These are phyloP conservation scores for Ptyas mucosa DNA, from an alignment of 2,113 vertebrate genomes.

Conservation along the genomic window DNA sequence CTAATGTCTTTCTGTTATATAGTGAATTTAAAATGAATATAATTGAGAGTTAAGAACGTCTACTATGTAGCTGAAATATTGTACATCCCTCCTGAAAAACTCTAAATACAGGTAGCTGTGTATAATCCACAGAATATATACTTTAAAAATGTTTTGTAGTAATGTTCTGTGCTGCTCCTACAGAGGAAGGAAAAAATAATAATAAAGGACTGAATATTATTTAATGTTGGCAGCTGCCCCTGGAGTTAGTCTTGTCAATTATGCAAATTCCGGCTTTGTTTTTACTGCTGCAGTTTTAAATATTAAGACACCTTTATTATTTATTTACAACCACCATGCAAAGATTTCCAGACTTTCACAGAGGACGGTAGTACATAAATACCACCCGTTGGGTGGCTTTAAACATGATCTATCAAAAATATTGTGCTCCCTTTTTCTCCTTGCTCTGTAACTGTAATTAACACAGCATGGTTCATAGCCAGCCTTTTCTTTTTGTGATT, in stretches of 20 bases:
- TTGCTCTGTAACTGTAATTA: slow-evolving; percentile 35
- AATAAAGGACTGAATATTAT: background rate
- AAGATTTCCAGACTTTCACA: slow-evolving; percentile 28
- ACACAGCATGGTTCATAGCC: slow-evolving; percentile 26
- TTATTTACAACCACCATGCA: slow-evolving; percentile 16
- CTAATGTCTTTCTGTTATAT: background rate
- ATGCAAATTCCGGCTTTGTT: background rate
- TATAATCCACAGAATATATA: fast-evolving
- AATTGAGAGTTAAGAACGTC: background rate
- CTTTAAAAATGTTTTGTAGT: background rate
- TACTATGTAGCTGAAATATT: background rate
- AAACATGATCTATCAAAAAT: slow-evolving; percentile 34
- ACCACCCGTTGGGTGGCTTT: slow-evolving; percentile 15
- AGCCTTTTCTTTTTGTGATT: slow-evolving; percentile 30
- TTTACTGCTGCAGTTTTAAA: slow-evolving; percentile 6
- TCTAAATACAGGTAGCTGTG: background rate
- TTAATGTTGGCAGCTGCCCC: background rate
- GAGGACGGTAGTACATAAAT: slow-evolving; percentile 17
- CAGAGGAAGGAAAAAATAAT: background rate
- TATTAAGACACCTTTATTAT: background rate
- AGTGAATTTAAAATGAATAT: background rate
- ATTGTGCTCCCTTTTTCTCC: slow-evolving; percentile 40
- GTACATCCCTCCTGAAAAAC: background rate
- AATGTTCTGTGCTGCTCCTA: background rate
- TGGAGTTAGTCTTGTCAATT: slow-evolving; percentile 3